Evolutionary conservation across 64 coral and sea anemone genomes (phyloP), one percentile per base, ranked within the genome.

Genomic region (Exaiptasia diaphana): DNA sequence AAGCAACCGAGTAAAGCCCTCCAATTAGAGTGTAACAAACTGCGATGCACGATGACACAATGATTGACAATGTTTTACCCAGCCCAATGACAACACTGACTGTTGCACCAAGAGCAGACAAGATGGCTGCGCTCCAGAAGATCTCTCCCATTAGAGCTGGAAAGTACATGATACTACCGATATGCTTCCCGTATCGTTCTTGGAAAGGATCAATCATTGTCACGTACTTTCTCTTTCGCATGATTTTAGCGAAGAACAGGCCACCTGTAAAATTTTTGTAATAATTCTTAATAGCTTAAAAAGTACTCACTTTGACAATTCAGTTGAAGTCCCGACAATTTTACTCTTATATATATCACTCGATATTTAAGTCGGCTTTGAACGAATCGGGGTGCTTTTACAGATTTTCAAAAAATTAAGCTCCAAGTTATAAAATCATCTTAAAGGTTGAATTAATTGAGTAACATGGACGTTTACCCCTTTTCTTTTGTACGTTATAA

Each of bases 181-280:
- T 89, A 27, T 85, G 85, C 40, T 46, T 54, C 31, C 95, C 95
- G 20, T 93, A 99, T 32, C 75, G 85, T 38, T 93, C 74, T 56
- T 91, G 89, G 41, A 99, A 99, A 13, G 95, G 95, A 74, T 99
- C 95, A 14, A 99, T 30, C 95, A 99, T 99, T 27, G 95, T 99
- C 2, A 99, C 62, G 50, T 92, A 99, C 57, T 88, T 83, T 31
- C 71, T 78, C 68, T 73, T 83, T 5, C 89, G 90, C 95, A 99
- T 99, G 57, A 93, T 88, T 37, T 99, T 92, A 4, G 95, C 95
- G 60, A 99, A 99, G n/a, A 80, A 24, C 56, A 99, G 12, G 12
- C 95, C 95, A 86, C 95, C 95, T 99, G 36, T 74, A 58, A 44
- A 32, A 24, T n/a, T n/a, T n/a, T n/a, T n/a, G n/a, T n/a, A n/a